These are phyloP conservation scores for Selenia dentaria DNA, from an alignment of 2,888 invertebrate species.

Conservation along the genomic window DNA sequence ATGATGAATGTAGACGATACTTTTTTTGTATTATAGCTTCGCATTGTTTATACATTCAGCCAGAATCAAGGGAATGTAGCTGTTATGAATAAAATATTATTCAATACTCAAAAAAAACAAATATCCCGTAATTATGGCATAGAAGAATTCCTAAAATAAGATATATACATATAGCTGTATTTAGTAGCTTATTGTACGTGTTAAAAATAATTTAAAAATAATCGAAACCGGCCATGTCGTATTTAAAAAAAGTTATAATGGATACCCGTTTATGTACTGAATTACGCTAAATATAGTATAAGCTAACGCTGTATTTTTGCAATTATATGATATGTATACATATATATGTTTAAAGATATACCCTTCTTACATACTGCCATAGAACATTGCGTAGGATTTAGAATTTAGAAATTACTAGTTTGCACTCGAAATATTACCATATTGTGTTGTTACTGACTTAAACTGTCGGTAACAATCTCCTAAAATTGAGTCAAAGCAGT, in stretches of 20 bases:
- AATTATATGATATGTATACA: constrained; percentile 43
- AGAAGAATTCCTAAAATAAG: constrained; percentile 20
- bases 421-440: constrained; percentile 5
- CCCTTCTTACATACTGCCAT: constrained; percentile 37
- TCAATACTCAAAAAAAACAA: constrained; percentile 3
- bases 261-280: constrained; percentile 60
- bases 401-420: constrained; percentile 13
- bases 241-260: constrained; percentile 28
- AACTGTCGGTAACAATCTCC: too few species aligned
- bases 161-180: constrained; percentile 67
- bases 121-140: constrained; percentile 12
- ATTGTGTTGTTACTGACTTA: constrained; percentile 14
- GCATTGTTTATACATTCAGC: neutral
- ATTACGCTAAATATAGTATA: constrained; percentile 57
- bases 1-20: too few species aligned
- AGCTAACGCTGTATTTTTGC: constrained; percentile 76
- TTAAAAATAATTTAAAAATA: constrained; percentile 48
- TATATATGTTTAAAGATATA: constrained; percentile 33
- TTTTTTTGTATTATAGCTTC: neutral
- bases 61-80: neutral
- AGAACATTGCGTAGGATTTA: constrained; percentile 11
- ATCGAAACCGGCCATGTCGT: constrained; percentile 77
- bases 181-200: constrained; percentile 46
- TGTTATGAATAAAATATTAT: neutral
- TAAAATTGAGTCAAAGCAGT: too few species aligned